These are phyloP conservation scores for Corapipo altera DNA, from an alignment of 2,113 vertebrate species.

Conservation along the genomic window DNA sequence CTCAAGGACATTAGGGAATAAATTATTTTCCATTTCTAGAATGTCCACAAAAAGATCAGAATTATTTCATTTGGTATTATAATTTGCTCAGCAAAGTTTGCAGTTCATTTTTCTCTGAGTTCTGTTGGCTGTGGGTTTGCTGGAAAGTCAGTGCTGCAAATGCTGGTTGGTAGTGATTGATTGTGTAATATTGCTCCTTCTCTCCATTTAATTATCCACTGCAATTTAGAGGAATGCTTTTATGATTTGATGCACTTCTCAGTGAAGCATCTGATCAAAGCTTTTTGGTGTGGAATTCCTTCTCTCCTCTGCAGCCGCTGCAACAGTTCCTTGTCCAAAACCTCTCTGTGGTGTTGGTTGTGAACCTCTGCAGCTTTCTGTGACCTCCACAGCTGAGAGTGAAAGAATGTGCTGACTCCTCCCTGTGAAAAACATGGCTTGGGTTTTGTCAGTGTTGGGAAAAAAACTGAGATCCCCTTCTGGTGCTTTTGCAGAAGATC, in stretches of 20 bases:
- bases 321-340: not conserved
- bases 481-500: not conserved
- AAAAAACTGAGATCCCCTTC: not conserved
- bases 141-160: not conserved
- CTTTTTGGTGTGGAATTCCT: not conserved
- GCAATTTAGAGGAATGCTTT: not conserved
- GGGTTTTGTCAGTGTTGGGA: not conserved
- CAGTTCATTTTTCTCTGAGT: slow-evolving; percentile 1
- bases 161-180: not conserved
- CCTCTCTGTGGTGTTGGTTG: not conserved
- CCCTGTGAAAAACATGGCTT: not conserved
- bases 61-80: slow-evolving; percentile 40
- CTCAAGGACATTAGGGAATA: not conserved
- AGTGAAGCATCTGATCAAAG: not conserved
- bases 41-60: slow-evolving; percentile 41
- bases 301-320: not conserved
- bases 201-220: not conserved
- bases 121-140: not conserved
- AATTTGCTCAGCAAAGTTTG: slow-evolving; percentile 29
- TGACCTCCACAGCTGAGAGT: not conserved
- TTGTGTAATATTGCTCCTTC: not conserved
- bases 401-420: not conserved
- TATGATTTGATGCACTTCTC: not conserved
- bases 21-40: slow-evolving; percentile 29
- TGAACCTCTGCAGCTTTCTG: not conserved